A percentile compares a stretch with the other conserved stretches of the same genome.
These are phyloP conservation scores for Polyergus mexicanus DNA, from an alignment of 1,140 invertebrate genomes.

Conservation along the genomic window DNA sequence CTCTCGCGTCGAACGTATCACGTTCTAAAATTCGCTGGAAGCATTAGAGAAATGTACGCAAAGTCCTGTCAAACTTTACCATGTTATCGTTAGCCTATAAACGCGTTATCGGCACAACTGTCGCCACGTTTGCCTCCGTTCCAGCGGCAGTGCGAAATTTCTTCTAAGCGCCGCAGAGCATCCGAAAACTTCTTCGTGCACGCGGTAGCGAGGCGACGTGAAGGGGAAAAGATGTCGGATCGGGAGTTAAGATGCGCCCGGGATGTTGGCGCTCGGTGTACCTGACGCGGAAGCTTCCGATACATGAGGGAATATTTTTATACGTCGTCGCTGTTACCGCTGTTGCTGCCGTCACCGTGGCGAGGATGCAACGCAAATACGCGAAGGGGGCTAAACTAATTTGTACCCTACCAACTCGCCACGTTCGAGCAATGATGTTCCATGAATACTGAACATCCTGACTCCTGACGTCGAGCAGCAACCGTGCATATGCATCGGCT, in stretches of 20 bases:
- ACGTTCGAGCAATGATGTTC: conserved; percentile 76
- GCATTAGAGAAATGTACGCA: neutral
- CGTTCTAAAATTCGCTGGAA: conserved; percentile 5
- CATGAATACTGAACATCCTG: conserved; percentile 78
- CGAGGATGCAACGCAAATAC: conserved; percentile 69
- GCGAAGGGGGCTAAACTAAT: conserved; percentile 76
- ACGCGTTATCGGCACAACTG: conserved; percentile 2
- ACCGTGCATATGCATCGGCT: conserved; percentile 72
- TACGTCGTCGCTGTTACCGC: neutral
- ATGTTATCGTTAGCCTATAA: neutral
- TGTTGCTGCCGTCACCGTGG: neutral
- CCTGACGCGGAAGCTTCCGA: conserved; percentile 31
- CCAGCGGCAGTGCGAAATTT: neutral
- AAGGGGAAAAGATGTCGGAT: neutral
- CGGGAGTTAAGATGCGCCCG: conserved; percentile 10
- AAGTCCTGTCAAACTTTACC: conserved; percentile 6
- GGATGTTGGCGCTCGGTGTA: conserved; percentile 25
- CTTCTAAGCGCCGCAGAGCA: conserved; percentile 2
- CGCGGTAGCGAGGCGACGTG: neutral
- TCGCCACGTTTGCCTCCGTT: neutral
- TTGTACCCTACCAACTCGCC: conserved; percentile 62
- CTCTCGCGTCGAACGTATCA: neutral
- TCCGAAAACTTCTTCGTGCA: neutral
- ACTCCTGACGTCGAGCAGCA: conserved; percentile 63
- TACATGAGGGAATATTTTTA: conserved; percentile 43